Conservation (phyloP, 2,113 vertebrate genomes). For the Datnioides undecimradiatus region DNA sequence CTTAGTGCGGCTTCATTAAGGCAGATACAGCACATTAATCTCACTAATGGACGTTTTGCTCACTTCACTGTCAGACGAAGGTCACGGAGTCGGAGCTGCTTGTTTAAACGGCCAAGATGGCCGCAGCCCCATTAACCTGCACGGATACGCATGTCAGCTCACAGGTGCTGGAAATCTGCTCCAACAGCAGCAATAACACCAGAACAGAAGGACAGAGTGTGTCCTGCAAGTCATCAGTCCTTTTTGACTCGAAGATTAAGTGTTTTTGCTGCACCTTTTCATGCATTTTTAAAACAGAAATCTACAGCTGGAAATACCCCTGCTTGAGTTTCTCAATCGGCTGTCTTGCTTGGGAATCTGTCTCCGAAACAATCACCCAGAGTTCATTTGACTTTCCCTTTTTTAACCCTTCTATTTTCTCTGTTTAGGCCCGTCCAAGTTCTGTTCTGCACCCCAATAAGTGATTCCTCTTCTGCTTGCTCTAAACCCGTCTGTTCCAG, state of each 20-base stretch:
- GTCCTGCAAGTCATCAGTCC: not conserved
- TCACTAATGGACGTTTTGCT: constrained; percentile 61
- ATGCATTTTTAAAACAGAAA: not conserved
- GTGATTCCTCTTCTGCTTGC: not conserved
- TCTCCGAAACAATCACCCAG: not conserved
- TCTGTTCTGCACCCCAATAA: not conserved
- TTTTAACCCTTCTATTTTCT: not conserved
- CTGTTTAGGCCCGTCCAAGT: too few relatives aligned
- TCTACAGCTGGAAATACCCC: not conserved
- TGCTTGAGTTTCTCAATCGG: not conserved
- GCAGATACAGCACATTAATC: constrained; percentile 64
- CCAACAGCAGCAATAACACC: constrained; percentile 6
- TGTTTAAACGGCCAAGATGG: constrained; percentile 48
- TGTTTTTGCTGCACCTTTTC: constrained; percentile 5
- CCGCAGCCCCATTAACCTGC: constrained; percentile 48
- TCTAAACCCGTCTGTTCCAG: too few relatives aligned
- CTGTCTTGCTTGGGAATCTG: not conserved
- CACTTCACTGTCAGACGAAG: constrained; percentile 55
- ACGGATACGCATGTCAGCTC: constrained; percentile 28
- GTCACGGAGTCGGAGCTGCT: constrained; percentile 45
- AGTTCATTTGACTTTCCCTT: not conserved
- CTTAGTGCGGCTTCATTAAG: constrained; percentile 58
- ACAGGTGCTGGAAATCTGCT: constrained; percentile 24
- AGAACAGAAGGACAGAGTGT: not conserved
- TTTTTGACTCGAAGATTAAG: constrained; percentile 4